Conservation (phyloP, 2,888 invertebrate genomes). For the Sympetrum striolatum region DNA sequence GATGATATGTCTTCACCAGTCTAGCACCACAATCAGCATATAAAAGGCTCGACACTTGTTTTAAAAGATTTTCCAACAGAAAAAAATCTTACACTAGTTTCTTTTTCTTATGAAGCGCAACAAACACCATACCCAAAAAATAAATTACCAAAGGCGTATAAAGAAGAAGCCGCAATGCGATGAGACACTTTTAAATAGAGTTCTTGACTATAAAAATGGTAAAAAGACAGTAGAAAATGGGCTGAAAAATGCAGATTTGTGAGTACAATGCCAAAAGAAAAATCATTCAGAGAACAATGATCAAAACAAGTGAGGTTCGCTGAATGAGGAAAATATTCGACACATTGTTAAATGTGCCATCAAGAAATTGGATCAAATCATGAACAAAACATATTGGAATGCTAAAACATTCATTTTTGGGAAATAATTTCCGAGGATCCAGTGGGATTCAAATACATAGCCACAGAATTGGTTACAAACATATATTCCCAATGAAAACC, state of each 20-base stretch:
- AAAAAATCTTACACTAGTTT: neutral
- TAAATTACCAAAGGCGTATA: conserved; percentile 25
- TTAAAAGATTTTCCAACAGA: neutral
- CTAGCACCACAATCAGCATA: conserved; percentile 40
- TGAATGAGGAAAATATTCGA: neutral
- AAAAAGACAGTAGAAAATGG: conserved; percentile 38
- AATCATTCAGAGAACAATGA: conserved; percentile 26
- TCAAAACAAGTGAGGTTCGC: neutral
- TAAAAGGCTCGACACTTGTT: neutral
- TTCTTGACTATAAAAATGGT: conserved; percentile 26
- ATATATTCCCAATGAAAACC: neutral
- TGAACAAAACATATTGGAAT: conserved; percentile 11
- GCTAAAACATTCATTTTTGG: neutral
- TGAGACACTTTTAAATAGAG: conserved; percentile 10
- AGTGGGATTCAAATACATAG: too few relatives aligned
- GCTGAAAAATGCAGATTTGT: conserved; percentile 34
- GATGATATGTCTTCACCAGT: conserved; percentile 24
- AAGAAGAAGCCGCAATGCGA: neutral
- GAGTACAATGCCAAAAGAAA: conserved; percentile 29
- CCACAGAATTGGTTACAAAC: too few relatives aligned
- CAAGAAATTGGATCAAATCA: neutral
- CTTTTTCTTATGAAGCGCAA: neutral
- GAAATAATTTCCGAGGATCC: too few relatives aligned
- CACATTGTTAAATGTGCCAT: neutral
- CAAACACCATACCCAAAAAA: conserved; percentile 33